Conservation (phyloP, 2,113 vertebrate genomes). For the Salvelinus sp. region DNA sequence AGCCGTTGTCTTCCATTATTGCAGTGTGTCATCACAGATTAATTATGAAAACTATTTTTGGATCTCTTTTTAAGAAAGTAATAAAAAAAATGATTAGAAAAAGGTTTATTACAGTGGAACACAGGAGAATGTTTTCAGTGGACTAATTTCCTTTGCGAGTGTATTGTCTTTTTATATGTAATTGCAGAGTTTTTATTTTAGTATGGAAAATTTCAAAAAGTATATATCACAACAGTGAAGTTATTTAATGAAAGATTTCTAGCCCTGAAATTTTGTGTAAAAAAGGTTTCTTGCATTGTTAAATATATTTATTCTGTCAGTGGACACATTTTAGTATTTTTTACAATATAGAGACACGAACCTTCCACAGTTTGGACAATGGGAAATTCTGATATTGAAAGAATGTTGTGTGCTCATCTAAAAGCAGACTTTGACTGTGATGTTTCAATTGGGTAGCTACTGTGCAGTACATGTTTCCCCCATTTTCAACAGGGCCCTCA, state of each 20-base stretch:
- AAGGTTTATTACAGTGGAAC: conserved; percentile 89
- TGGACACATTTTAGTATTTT: conserved; percentile 89
- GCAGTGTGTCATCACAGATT: conserved; percentile 87
- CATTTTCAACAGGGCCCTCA: conserved; percentile 38
- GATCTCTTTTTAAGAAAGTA: conserved; percentile 77
- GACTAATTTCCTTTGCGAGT: conserved; percentile 92
- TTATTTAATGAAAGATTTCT: conserved; percentile 93
- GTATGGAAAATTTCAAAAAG: conserved; percentile 87
- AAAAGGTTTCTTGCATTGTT: conserved; percentile 92
- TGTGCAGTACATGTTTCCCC: conserved; percentile 46
- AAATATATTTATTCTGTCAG: conserved; percentile 97
- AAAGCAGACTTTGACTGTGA: conserved; percentile 45
- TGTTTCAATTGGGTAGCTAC: conserved; percentile 52
- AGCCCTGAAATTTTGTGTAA: conserved; percentile 92
- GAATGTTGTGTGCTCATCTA: conserved; percentile 42
- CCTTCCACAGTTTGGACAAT: conserved; percentile 79
- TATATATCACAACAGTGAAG: conserved; percentile 89
- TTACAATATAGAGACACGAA: conserved; percentile 80
- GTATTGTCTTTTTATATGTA: conserved; percentile 93
- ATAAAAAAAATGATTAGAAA: conserved; percentile 39
- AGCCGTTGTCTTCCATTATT: conserved; percentile 91
- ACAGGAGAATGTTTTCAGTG: conserved; percentile 86
- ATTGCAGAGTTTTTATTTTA: conserved; percentile 99
- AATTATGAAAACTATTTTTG: conserved; percentile 85
- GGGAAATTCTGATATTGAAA: conserved; percentile 63